Percentiles rank a stretch among this genome's conserved stretches.
These are phyloP conservation scores for Cinclus mexicanus DNA, from an alignment of 2,113 vertebrate species.

Conservation along the genomic window DNA sequence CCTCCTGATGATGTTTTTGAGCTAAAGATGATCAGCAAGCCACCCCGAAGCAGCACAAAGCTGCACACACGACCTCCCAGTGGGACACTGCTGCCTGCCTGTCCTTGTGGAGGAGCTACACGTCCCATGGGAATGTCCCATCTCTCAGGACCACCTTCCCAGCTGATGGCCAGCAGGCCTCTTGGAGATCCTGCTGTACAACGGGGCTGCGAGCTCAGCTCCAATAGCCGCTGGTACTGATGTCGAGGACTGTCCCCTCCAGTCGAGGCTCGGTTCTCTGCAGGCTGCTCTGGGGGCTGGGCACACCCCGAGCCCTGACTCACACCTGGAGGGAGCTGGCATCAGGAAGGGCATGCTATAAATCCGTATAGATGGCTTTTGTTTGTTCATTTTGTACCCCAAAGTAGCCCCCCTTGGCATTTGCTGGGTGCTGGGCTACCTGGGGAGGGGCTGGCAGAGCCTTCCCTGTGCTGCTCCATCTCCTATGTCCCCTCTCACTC, in stretches of 20 bases:
- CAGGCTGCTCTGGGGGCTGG: fast-evolving
- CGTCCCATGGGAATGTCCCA: neutral
- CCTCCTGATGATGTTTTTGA: neutral
- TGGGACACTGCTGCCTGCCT: fast-evolving
- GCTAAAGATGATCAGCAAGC: neutral
- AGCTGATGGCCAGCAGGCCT: neutral
- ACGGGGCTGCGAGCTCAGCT: neutral
- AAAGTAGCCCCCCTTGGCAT: neutral
- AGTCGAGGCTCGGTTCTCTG: neutral
- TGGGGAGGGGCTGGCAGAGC: neutral
- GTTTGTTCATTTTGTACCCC: conserved; percentile 16
- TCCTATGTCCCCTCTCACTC: fast-evolving
- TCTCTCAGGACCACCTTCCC: neutral
- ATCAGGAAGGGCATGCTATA: neutral
- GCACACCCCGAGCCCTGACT: fast-evolving
- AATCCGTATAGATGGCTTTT: conserved; percentile 29
- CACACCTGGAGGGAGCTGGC: fast-evolving
- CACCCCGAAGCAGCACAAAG: neutral
- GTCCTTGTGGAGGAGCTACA: neutral
- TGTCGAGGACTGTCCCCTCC: neutral
- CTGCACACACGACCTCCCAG: neutral
- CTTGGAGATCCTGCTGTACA: neutral
- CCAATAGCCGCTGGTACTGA: neutral
- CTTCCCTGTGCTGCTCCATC: fast-evolving
- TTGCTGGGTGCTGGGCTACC: neutral